phyloP scores from a whole-genome alignment of 92 coral and sea anemone genomes.

The Paragorgia papillata region DNA sequence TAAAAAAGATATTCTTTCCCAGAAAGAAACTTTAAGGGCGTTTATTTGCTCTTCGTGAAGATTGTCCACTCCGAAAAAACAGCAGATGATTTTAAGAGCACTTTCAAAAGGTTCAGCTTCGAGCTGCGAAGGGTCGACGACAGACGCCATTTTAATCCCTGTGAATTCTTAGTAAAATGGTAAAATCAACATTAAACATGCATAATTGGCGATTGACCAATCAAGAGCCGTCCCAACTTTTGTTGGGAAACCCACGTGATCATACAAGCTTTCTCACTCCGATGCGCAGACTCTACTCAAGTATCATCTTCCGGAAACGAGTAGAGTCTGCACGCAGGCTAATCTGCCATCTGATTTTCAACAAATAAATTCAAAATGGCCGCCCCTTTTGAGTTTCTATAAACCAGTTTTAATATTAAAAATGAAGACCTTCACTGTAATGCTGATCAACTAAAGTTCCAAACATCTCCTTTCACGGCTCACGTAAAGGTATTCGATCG shows the following conservation, averaged over 20 bases:
- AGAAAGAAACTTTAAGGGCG: not conserved
- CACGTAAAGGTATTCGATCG: no score
- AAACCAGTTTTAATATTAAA: no score
- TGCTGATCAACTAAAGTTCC: no score
- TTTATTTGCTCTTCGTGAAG: not conserved
- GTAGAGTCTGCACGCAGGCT: no score
- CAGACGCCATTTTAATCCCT: not conserved
- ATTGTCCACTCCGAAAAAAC: conserved; percentile 1
- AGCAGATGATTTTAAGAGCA: not conserved
- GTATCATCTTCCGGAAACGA: no score
- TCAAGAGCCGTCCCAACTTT: conserved; percentile 9
- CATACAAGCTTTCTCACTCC: no score
- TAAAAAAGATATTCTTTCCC: not conserved
- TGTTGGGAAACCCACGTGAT: conserved; percentile 17
- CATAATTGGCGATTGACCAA: conserved; percentile 9
- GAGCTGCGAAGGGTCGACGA: not conserved
- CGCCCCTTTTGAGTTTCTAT: no score
- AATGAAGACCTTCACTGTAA: no score
- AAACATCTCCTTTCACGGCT: no score
- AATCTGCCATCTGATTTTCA: no score
- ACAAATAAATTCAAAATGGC: no score
- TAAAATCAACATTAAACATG: not conserved
- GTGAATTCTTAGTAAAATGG: not conserved
- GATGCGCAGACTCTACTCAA: no score
- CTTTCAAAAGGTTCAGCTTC: conserved; percentile 1